Evolutionary conservation across 2,888 invertebrate genomes (phyloP), one percentile per base, ranked within the genome.

Genomic region (Yponomeuta evonymella): DNA sequence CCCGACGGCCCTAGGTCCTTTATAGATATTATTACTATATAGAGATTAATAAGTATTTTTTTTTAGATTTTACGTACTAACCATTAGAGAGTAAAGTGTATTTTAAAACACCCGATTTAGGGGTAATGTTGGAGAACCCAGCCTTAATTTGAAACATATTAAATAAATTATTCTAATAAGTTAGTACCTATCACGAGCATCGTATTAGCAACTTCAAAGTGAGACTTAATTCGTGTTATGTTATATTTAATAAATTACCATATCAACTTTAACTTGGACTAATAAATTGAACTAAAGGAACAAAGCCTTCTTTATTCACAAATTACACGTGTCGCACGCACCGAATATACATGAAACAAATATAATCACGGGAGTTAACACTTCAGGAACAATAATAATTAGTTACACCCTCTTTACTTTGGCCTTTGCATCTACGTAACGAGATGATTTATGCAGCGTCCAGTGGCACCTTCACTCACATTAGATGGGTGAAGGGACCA

Each of bases 211-310:
- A 69, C 69, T 69, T 69, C n/a, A 69, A 85, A 82, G 84, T 84
- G 83, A 83, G 85, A 85, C 62, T 72, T 85, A 86, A 85, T 86
- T 87, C 87, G 84, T 89, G 87, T 84, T 86, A 81, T 80, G 79
- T 78, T 79, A 81, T 81, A 79, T 78, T 79, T 80, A 83, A 86
- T 87, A 90, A 90, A 92, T 90, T 90, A 91, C 91, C 91, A 88
- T 86, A 87, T 79, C 91, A 92, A 91, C 91, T 91, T 90, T 87
- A 72, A 91, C 91, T 90, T 88, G 90, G 87, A 82, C 83, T 88
- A 88, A 84, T 81, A 78, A 43, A 76, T 77, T 77, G 75, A 79
- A 81, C 77, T 79, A 80, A 88, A 88, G 86, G 87, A 87, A 88
- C 87, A 84, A 83, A 85, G 79, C 81, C 84, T 74, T 77, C 74